phyloP scores from a whole-genome alignment of 2,888 invertebrate genomes.

The Calameuta idolon region DNA sequence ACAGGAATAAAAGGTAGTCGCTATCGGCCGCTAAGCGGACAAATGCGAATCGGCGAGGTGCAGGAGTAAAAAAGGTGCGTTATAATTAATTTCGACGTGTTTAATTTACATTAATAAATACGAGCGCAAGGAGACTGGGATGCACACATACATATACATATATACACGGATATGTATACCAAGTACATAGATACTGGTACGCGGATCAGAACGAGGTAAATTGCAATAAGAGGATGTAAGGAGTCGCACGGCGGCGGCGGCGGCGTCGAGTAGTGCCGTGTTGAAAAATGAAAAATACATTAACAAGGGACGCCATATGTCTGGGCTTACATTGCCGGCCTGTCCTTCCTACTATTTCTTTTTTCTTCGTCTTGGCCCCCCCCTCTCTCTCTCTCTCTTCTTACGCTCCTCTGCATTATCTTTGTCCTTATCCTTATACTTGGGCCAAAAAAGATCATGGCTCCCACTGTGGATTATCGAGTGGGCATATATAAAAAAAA shows the following conservation, averaged over 20 bases:
- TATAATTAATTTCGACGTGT: constrained; percentile 25
- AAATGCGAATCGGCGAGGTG: constrained; percentile 1
- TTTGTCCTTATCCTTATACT: neutral
- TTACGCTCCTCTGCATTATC: neutral
- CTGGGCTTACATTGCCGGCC: neutral
- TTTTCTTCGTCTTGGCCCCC: neutral
- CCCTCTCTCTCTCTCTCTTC: too few species aligned
- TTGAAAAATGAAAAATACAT: constrained; percentile 20
- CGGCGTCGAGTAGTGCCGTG: constrained; percentile 2
- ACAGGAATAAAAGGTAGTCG: neutral
- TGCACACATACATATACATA: too few species aligned
- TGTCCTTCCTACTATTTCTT: neutral
- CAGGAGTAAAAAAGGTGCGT: constrained; percentile 9
- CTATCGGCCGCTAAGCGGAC: neutral
- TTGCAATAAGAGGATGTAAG: constrained; percentile 2
- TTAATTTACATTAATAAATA: constrained; percentile 28
- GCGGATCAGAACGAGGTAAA: constrained; percentile 5
- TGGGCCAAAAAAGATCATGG: neutral
- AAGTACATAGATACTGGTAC: neutral
- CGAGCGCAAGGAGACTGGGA: neutral
- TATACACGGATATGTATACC: neutral
- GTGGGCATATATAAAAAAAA: neutral
- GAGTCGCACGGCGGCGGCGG: constrained; percentile 3
- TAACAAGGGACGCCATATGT: constrained; percentile 12
- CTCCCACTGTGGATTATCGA: neutral